These are phyloP conservation scores for Cydia amplana DNA, from an alignment of 1,140 invertebrate species.

Conservation along the genomic window DNA sequence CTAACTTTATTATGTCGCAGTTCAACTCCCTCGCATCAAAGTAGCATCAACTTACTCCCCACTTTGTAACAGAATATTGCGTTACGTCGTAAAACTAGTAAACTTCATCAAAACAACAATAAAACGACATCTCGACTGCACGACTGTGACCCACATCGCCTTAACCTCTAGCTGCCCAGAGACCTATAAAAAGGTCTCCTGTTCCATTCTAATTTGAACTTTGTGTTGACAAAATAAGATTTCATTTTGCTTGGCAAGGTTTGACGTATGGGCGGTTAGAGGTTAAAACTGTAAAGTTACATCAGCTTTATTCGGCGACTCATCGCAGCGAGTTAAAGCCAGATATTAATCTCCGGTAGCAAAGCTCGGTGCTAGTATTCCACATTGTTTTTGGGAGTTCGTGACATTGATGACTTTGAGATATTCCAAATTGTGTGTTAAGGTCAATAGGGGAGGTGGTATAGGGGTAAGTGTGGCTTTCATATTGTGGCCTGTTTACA, in stretches of 20 bases:
- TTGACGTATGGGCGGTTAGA: too few relatives aligned
- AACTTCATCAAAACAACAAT: constrained; percentile 2
- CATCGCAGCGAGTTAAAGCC: constrained; percentile 74
- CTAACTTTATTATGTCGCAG: background rate
- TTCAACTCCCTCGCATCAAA: background rate
- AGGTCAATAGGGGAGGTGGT: background rate
- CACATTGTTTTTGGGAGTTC: background rate
- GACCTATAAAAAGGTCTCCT: too few relatives aligned
- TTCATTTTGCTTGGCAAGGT: too few relatives aligned
- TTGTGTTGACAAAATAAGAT: too few relatives aligned
- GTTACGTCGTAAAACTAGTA: background rate
- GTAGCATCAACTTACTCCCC: background rate
- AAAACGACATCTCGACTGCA: background rate
- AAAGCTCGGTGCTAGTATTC: constrained; percentile 48
- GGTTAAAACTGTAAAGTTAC: constrained; percentile 70
- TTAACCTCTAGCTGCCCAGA: too few relatives aligned
- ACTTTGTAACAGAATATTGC: background rate
- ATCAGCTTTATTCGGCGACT: constrained; percentile 72
- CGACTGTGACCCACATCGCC: constrained; percentile 31
- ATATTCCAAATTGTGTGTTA: background rate
- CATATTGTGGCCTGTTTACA: too few relatives aligned
- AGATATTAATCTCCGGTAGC: constrained; percentile 78
- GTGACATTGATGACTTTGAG: background rate
- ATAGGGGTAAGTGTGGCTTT: background rate
- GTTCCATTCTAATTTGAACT: too few relatives aligned